Percentiles rank a stretch among this genome's conserved stretches.
phyloP scores from a whole-genome alignment of 1,140 invertebrate species.

The Dendrolimus kikuchii region DNA sequence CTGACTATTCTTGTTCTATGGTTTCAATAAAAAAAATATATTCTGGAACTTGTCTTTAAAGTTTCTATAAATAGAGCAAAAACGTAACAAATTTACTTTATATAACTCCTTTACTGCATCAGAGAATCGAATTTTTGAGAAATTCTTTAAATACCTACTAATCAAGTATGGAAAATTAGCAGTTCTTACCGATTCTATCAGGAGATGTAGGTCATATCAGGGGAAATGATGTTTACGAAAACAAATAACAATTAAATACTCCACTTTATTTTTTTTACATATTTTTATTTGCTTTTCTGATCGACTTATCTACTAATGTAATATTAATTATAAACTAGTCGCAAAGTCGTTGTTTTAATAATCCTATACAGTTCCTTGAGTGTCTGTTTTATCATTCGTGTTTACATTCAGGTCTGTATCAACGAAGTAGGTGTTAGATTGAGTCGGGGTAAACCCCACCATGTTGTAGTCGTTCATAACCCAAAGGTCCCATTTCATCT shows the following conservation, averaged over 20 bases:
- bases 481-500: conserved; percentile 42
- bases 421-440: conserved; percentile 25
- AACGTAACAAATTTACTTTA: too few relatives aligned
- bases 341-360: background rate
- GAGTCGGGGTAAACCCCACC: conserved; percentile 20
- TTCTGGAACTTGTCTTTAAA: too few relatives aligned
- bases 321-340: background rate
- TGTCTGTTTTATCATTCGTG: conserved; percentile 27
- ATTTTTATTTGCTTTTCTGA: conserved; percentile 4
- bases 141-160: too few relatives aligned
- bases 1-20: too few relatives aligned
- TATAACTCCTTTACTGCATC: too few relatives aligned
- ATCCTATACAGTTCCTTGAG: conserved; percentile 1
- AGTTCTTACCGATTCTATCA: background rate
- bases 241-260: background rate
- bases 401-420: conserved; percentile 33
- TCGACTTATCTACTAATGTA: background rate
- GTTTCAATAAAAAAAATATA: too few relatives aligned
- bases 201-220: background rate
- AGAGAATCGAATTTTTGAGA: too few relatives aligned
- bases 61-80: too few relatives aligned
- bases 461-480: conserved; percentile 49
- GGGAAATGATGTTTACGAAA: background rate
- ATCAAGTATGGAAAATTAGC: background rate
- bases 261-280: conserved; percentile 2